Conservation (phyloP, 1,140 invertebrate species). For the Pseudomyrmex gracilis region DNA sequence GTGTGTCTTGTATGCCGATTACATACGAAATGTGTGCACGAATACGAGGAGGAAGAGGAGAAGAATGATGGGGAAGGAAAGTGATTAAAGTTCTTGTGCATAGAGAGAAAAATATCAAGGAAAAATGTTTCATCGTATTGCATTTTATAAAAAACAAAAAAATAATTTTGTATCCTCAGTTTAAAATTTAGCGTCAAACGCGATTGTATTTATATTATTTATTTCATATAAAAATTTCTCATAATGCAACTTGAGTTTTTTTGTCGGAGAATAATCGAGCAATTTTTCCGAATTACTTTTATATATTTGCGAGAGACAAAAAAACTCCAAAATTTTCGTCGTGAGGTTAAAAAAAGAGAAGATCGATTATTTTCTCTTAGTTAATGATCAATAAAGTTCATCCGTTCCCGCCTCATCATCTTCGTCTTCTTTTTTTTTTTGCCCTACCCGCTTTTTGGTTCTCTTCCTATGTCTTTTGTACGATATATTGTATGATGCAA, state of each 20-base stretch:
- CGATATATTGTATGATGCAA: slow-evolving; percentile 44
- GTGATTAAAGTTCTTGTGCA: not conserved
- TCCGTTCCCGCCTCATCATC: not conserved
- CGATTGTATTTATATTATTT: not conserved
- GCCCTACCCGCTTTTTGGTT: slow-evolving; percentile 8
- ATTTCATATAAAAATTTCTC: not conserved
- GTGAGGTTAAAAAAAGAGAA: no score
- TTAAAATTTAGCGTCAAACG: not conserved
- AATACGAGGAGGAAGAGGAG: not conserved
- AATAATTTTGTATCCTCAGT: not conserved
- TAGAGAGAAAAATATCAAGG: not conserved
- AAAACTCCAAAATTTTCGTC: not conserved
- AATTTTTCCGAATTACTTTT: not conserved
- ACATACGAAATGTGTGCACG: not conserved
- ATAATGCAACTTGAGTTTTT: not conserved
- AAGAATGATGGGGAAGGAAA: slow-evolving; percentile 30
- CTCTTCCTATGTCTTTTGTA: slow-evolving; percentile 57
- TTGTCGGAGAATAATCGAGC: not conserved
- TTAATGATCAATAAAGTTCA: not conserved
- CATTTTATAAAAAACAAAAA: not conserved
- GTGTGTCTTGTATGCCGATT: not conserved
- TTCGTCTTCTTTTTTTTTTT: slow-evolving; percentile 7
- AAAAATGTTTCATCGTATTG: not conserved
- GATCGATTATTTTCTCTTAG: not conserved
- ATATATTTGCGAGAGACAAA: not conserved